Conservation (phyloP, 2,113 vertebrate genomes). For the Hippocampus zosterae region DNA sequence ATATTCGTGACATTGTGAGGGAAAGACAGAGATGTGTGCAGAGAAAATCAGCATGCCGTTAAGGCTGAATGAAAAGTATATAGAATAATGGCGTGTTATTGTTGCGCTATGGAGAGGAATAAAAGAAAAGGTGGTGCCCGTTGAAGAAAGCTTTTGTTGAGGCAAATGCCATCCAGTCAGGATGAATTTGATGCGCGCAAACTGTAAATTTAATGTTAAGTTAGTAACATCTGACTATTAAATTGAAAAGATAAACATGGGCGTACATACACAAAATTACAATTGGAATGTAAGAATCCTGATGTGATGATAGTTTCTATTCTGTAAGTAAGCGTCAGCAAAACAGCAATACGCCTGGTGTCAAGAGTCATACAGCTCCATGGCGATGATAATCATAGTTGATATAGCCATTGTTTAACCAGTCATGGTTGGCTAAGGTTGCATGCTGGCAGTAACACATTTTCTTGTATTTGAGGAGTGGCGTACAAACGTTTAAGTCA, state of each 20-base stretch:
- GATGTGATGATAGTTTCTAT: neutral
- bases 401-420: neutral
- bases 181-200: neutral
- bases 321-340: neutral
- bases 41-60: neutral
- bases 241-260: no score
- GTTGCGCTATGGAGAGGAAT: neutral
- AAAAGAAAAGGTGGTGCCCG: neutral
- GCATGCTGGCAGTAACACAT: neutral
- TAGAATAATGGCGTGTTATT: neutral
- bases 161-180: neutral
- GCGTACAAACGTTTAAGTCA: no score
- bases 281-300: neutral
- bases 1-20: neutral
- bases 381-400: neutral
- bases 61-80: constrained; percentile 4
- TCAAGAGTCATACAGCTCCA: neutral
- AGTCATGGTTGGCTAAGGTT: neutral
- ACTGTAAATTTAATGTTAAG: neutral
- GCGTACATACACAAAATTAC: neutral
- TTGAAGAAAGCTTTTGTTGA: neutral
- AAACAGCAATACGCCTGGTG: neutral
- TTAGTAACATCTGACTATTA: neutral
- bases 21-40: neutral
- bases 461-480: no score